Percentiles rank a stretch among this genome's conserved stretches.
phyloP scores from a whole-genome alignment of 2,888 invertebrate species.

The Isotomurus palustris region DNA sequence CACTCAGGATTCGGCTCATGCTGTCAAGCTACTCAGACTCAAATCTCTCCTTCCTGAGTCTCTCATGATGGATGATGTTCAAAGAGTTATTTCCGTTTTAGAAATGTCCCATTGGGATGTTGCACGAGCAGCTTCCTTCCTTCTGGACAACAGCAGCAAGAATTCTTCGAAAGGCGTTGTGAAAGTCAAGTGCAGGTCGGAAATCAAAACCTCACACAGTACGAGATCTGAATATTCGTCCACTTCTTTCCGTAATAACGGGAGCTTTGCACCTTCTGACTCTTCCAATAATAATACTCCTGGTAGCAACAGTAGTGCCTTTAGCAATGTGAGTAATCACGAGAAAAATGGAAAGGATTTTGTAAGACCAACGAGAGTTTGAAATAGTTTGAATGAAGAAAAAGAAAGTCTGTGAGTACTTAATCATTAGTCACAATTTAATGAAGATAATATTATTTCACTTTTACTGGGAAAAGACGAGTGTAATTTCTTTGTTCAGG shows the following conservation, averaged over 20 bases:
- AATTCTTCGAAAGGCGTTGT: conserved; percentile 7
- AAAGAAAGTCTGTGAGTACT: too few relatives aligned
- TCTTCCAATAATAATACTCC: conserved; percentile 16
- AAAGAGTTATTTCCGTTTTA: conserved; percentile 49
- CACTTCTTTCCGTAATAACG: background rate
- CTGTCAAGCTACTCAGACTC: conserved; percentile 43
- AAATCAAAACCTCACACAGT: conserved; percentile 1
- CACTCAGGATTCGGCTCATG: conserved; percentile 42
- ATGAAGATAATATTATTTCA: too few relatives aligned
- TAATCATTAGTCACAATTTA: too few relatives aligned
- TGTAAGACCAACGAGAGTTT: conserved; percentile 1
- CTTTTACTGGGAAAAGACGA: too few relatives aligned
- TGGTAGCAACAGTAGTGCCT: background rate
- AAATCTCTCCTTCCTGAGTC: conserved; percentile 42
- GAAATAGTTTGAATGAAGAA: too few relatives aligned
- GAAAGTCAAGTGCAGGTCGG: conserved; percentile 12
- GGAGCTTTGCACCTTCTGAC: conserved; percentile 6
- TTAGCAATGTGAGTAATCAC: conserved; percentile 5
- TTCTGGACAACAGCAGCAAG: conserved; percentile 50
- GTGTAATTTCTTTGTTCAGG: too few relatives aligned
- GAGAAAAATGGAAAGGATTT: conserved; percentile 4
- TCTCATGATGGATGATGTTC: conserved; percentile 36
- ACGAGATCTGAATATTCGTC: conserved; percentile 9
- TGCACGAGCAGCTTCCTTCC: conserved; percentile 61
- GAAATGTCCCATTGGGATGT: conserved; percentile 63